These are phyloP conservation scores for Ashinkailepas kermadecensis DNA, from an alignment of 2,888 invertebrate species.

Conservation along the genomic window DNA sequence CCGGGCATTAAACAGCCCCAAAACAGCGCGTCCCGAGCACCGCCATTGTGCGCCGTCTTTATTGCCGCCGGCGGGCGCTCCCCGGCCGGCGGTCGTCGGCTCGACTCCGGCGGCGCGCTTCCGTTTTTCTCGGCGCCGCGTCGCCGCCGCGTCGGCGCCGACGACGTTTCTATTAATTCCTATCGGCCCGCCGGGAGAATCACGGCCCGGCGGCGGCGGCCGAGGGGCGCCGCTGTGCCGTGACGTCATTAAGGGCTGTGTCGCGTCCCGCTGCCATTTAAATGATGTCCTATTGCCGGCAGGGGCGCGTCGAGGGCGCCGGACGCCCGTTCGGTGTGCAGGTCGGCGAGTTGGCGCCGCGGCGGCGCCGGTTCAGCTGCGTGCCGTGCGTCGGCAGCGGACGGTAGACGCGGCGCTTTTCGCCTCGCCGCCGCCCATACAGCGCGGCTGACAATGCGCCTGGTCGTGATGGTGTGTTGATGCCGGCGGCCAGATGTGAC, in stretches of 20 bases:
- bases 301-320: not conserved
- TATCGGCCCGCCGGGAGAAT: not conserved
- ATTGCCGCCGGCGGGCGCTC: no score
- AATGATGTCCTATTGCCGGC: not conserved
- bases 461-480: not conserved
- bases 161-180: slow-evolving; percentile 11
- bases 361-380: no score
- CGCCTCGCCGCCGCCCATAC: not conserved
- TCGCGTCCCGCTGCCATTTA: not conserved
- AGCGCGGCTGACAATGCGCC: not conserved
- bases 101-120: no score
- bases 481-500: not conserved
- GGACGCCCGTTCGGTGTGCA: no score
- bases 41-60: no score
- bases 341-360: no score
- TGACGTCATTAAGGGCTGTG: slow-evolving; percentile 1
- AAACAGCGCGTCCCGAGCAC: no score
- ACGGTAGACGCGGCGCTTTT: not conserved
- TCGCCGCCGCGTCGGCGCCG: not conserved
- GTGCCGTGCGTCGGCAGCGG: no score
- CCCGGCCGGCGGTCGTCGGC: not conserved
- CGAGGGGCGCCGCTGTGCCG: not conserved
- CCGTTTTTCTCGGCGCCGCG: no score
- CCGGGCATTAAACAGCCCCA: no score
- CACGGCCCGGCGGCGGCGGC: not conserved